phyloP scores from a whole-genome alignment of 1,140 invertebrate genomes.

The Elysia chlorotica region DNA sequence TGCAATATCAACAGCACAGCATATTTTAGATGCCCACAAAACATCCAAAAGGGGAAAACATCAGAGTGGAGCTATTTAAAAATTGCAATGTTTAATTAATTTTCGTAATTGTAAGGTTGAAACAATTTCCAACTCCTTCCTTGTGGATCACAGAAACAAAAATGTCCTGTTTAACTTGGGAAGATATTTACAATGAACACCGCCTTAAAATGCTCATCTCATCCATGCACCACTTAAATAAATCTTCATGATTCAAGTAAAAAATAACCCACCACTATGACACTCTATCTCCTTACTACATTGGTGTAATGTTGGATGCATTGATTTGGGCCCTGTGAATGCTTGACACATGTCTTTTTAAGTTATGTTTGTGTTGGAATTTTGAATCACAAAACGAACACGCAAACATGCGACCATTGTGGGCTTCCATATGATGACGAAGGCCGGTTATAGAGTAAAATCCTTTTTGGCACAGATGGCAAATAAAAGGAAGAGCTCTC shows the following conservation, averaged over 20 bases:
- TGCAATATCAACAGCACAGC: background rate
- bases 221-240: background rate
- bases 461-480: slow-evolving; percentile 18
- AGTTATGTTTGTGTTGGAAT: slow-evolving; percentile 20
- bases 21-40: background rate
- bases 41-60: too few species aligned
- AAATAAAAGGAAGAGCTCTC: slow-evolving; percentile 7
- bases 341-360: slow-evolving; percentile 9
- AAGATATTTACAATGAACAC: background rate
- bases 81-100: too few species aligned
- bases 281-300: slow-evolving; percentile 12
- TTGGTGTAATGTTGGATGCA: too few species aligned
- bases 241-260: background rate
- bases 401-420: slow-evolving; percentile 10
- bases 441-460: slow-evolving; percentile 12
- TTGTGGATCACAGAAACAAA: too few species aligned
- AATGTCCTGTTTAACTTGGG: background rate
- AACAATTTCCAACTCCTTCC: too few species aligned
- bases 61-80: too few species aligned
- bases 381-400: slow-evolving; percentile 11
- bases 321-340: too few species aligned
- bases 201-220: background rate
- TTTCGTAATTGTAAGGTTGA: too few species aligned
- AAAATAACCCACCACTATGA: background rate
- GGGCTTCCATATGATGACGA: slow-evolving; percentile 9